Conservation (phyloP, 1,140 invertebrate species). For the Hylyphantes graminicola region DNA sequence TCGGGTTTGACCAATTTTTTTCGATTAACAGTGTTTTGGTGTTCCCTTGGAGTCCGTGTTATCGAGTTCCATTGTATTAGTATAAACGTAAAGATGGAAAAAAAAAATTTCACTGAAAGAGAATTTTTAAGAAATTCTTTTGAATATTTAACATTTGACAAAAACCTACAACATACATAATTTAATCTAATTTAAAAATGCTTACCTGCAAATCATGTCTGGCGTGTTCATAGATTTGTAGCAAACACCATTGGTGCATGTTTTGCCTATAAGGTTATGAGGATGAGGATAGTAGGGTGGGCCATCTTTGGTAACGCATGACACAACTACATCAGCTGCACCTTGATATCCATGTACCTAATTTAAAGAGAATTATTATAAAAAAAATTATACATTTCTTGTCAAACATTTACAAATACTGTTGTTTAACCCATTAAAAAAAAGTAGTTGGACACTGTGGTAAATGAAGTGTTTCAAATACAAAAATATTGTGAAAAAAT, state of each 20-base stretch:
- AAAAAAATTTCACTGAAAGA: too few relatives aligned
- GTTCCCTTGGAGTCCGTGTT: too few relatives aligned
- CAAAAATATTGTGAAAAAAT: neutral
- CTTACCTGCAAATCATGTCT: constrained; percentile 77
- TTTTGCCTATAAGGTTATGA: constrained; percentile 92
- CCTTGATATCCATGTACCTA: constrained; percentile 76
- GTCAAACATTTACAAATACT: neutral
- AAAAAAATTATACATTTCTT: constrained; percentile 51
- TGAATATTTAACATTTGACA: too few relatives aligned
- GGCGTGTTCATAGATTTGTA: constrained; percentile 80
- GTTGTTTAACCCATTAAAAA: neutral
- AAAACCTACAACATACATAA: too few relatives aligned
- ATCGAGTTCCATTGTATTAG: too few relatives aligned
- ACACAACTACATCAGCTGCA: constrained; percentile 87
- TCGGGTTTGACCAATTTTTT: too few relatives aligned
- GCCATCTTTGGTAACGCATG: constrained; percentile 92
- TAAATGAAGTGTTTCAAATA: neutral
- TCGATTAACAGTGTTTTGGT: too few relatives aligned
- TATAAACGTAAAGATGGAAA: too few relatives aligned
- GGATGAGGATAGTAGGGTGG: constrained; percentile 88
- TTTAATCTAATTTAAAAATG: neutral
- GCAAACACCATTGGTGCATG: constrained; percentile 90
- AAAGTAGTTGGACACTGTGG: neutral
- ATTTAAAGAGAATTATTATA: constrained; percentile 36
- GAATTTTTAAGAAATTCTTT: too few relatives aligned